A percentile compares a stretch with the other conserved stretches of the same genome.
phyloP scores from a whole-genome alignment of 2,888 invertebrate species.

The Vanessa cardui region DNA sequence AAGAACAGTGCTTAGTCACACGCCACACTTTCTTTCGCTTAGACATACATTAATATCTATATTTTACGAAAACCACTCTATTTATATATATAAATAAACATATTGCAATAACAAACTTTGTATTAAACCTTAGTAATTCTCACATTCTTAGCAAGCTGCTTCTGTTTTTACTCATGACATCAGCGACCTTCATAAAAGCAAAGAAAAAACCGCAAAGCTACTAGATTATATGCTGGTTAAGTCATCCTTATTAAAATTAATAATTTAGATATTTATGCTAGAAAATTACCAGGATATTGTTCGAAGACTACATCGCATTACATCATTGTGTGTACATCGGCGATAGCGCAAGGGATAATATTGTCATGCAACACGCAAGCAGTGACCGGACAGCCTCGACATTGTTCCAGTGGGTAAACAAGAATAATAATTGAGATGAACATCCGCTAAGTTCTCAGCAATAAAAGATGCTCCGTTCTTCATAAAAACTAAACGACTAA shows the following conservation, averaged over 20 bases:
- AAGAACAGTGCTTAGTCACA: no score
- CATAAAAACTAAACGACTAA: neutral
- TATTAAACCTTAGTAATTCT: constrained; percentile 17
- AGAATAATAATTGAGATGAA: constrained; percentile 56
- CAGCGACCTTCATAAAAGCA: constrained; percentile 48
- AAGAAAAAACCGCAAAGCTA: constrained; percentile 45
- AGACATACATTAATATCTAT: neutral
- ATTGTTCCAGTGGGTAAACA: constrained; percentile 57
- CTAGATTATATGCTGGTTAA: constrained; percentile 41
- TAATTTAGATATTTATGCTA: constrained; percentile 40
- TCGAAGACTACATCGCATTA: constrained; percentile 35
- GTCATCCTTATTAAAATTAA: constrained; percentile 45
- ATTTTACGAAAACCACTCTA: neutral
- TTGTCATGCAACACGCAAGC: constrained; percentile 56
- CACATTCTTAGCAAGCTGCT: constrained; percentile 28
- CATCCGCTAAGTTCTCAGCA: constrained; percentile 47
- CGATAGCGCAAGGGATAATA: constrained; percentile 43
- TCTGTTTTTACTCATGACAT: constrained; percentile 46
- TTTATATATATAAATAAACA: neutral
- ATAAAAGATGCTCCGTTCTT: constrained; percentile 25
- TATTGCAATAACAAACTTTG: constrained; percentile 2
- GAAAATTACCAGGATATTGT: constrained; percentile 43
- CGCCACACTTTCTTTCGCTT: no score
- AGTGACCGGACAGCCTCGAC: constrained; percentile 54
- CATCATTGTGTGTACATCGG: constrained; percentile 40